Base-by-base conservation (phyloP, 2,797 vertebrate species). In the Gymnothorax reevesii region DNA sequence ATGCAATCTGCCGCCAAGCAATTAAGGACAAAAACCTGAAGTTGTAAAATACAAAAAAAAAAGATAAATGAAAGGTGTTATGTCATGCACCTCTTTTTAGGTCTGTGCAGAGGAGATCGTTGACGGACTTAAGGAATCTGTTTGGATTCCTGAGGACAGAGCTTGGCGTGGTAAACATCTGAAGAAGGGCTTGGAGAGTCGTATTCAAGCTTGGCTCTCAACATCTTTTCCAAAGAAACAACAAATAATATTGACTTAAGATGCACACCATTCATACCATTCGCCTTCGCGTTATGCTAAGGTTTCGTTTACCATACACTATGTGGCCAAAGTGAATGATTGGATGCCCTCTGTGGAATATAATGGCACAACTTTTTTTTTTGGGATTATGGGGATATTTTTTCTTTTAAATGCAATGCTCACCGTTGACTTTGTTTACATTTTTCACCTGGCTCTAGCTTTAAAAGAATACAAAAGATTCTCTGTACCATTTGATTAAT, bases 1-100 rank as follows among this genome's bases (percentile, higher is more conserved):
- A 87, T 69, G 86, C 86, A 66, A 92, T 95, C 2, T 93, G 90
- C 88, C 64, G 84, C 0, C 7, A 88, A 17, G 62, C 77, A 27
- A 33, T 91, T 12, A 1, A 88, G 88, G 87, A 86, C 64, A 93
- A 89, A 59, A 88, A 88, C 0, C 15, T 57, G 13, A 55, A 87
- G 10, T 8, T 91, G 57, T 94, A 87, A 93, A 86, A 52, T 27
- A 71, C 64, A 57, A 0, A 3, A 59, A 84, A 82, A 49, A 71
- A 55, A 49, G 7, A 62, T 5, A 15, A 4, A 80, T 10, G 9
- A 52, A 9, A n/a, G 22, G 49, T 17, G 9, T 80, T 55, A 9
- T 54, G 20, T 80, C 22, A 80, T 20, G 17, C 20, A 7, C 20
- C 7, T 80, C 20, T n/a, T 80, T 80, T 7, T 80, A 42, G 33